Conservation (phyloP, 53 echinoderm and acorn worm genomes). For the Pentamera pediparva region DNA sequence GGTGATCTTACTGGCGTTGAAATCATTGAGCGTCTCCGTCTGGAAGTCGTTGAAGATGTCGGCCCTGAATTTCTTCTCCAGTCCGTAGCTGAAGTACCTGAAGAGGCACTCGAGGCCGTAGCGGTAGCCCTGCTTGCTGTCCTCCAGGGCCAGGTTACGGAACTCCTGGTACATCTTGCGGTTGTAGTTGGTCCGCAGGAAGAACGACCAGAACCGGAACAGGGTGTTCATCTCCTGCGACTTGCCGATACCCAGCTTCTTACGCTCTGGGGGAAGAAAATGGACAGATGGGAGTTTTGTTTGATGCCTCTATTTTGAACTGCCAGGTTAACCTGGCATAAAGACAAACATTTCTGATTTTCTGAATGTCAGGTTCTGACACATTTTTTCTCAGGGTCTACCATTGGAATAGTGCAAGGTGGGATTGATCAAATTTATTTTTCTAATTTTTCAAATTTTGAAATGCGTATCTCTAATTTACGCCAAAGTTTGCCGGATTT, state of each 20-base stretch:
- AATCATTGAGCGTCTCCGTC: slow-evolving; percentile 80
- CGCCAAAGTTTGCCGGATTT: no score
- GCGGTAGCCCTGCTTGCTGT: slow-evolving; percentile 78
- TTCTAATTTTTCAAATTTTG: no score
- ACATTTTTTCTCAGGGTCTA: no score
- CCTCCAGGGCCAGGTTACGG: slow-evolving; percentile 81
- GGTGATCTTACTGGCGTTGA: slow-evolving; percentile 67
- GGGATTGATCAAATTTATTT: no score
- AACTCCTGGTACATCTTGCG: slow-evolving; percentile 99
- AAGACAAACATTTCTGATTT: no score
- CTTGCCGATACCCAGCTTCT: slow-evolving; percentile 97
- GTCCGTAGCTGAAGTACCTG: slow-evolving; percentile 95
- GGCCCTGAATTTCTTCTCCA: slow-evolving; percentile 84
- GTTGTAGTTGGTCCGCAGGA: slow-evolving; percentile 97
- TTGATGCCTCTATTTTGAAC: neutral
- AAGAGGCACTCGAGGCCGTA: slow-evolving; percentile 98
- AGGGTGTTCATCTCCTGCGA: slow-evolving; percentile 99
- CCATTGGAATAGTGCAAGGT: no score
- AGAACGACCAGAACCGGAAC: slow-evolving; percentile 99
- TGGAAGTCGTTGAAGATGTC: slow-evolving; percentile 96
- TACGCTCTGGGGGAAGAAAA: slow-evolving; percentile 59
- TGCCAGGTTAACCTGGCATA: no score
- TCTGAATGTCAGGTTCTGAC: no score
- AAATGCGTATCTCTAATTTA: neutral
- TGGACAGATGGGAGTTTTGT: neutral